Conservation (phyloP, 2,888 invertebrate species). For the Platypus cylindrus region DNA sequence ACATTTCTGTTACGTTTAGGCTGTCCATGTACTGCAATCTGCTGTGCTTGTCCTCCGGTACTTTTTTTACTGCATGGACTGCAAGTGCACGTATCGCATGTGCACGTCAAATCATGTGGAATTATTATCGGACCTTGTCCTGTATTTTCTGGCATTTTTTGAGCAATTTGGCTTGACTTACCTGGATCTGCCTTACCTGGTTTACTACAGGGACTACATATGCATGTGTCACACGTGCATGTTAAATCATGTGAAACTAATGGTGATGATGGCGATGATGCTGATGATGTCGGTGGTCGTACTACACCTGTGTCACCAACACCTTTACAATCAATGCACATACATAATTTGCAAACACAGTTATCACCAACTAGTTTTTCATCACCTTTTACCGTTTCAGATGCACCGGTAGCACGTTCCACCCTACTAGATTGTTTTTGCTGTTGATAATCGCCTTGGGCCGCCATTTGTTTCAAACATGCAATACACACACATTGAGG, state of each 20-base stretch:
- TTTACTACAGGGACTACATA: conserved; percentile 2
- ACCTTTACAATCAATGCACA: conserved; percentile 15
- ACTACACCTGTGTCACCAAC: no score
- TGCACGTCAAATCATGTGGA: conserved; percentile 7
- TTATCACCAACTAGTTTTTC: neutral
- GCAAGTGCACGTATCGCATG: conserved; percentile 12
- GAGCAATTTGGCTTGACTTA: no score
- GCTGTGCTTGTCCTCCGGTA: no score
- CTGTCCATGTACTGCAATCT: no score
- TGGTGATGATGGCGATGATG: neutral
- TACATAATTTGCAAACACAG: conserved; percentile 12
- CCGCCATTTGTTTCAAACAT: conserved; percentile 7
- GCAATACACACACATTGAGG: conserved; percentile 9
- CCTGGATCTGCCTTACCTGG: no score
- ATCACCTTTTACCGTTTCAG: neutral
- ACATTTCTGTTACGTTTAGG: no score
- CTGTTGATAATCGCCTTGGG: conserved; percentile 3
- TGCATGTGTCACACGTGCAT: conserved; percentile 14
- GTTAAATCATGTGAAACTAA: neutral
- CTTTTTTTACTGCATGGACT: conserved; percentile 3
- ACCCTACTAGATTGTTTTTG: neutral
- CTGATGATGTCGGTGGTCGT: neutral
- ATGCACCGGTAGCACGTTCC: neutral
- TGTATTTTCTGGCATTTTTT: no score
- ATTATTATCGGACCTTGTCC: no score